Evolutionary conservation across 1,140 invertebrate species (phyloP).

Genomic region (Tetramorium simillimum): DNA sequence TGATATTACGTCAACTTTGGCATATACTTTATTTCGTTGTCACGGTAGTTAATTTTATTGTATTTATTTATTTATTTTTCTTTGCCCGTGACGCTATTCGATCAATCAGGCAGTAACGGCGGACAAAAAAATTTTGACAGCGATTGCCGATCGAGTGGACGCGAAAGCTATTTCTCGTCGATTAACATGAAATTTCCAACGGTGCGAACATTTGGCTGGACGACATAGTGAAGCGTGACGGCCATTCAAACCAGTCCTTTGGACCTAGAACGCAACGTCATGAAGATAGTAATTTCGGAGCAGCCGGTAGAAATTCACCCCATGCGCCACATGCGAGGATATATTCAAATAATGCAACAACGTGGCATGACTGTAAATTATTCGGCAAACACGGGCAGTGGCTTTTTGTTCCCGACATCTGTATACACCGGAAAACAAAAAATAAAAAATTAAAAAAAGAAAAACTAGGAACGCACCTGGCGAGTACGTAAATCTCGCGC

Average conservation of each 20-base stretch:
- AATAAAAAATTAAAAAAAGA: slow-evolving; percentile 24
- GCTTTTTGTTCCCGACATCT: slow-evolving; percentile 56
- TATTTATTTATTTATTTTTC: slow-evolving; percentile 25
- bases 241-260: slow-evolving; percentile 63
- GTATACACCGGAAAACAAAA: slow-evolving; percentile 6
- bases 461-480: slow-evolving; percentile 49
- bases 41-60: background rate
- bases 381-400: slow-evolving; percentile 63
- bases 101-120: background rate
- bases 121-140: background rate
- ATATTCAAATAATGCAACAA: slow-evolving; percentile 66
- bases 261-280: slow-evolving; percentile 43
- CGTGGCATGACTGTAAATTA: slow-evolving; percentile 69
- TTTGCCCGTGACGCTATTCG: background rate
- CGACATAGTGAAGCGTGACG: slow-evolving; percentile 61
- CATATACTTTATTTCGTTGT: slow-evolving; percentile 9
- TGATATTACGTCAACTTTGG: background rate
- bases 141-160: background rate
- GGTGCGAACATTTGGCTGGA: slow-evolving; percentile 53
- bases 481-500: slow-evolving; percentile 56
- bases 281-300: slow-evolving; percentile 66
- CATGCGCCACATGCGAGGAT: slow-evolving; percentile 63
- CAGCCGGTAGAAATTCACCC: slow-evolving; percentile 66
- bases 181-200: slow-evolving; percentile 67
- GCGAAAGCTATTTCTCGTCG: slow-evolving; percentile 24